These are phyloP conservation scores for Oncorhynchus mykiss DNA, from an alignment of 2,113 vertebrate genomes.

Conservation along the genomic window DNA sequence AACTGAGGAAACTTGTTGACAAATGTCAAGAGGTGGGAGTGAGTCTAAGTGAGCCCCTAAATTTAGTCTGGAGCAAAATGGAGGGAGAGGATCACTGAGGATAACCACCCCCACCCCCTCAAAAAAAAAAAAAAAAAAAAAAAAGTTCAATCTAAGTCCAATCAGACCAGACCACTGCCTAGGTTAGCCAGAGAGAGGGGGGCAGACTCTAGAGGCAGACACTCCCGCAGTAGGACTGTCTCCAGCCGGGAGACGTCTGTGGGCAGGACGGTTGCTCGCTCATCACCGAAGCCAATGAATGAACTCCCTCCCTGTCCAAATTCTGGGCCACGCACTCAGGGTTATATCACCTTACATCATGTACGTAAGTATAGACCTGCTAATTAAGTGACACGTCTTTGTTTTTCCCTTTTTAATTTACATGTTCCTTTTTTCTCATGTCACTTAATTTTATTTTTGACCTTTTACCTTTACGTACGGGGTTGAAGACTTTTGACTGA, in stretches of 20 bases:
- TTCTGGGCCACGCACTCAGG: slow-evolving; percentile 70
- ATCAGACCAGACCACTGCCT: slow-evolving; percentile 21
- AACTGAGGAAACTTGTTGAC: slow-evolving; percentile 90
- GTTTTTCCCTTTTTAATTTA: slow-evolving; percentile 64
- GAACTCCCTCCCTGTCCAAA: slow-evolving; percentile 80
- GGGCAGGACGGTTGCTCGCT: no score
- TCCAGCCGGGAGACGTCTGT: no score
- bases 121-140: slow-evolving; percentile 18
- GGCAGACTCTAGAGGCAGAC: slow-evolving; percentile 40
- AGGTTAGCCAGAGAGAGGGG: slow-evolving; percentile 64
- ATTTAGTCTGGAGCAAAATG: slow-evolving; percentile 85
- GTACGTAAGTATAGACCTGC: slow-evolving; percentile 98
- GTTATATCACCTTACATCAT: slow-evolving; percentile 82
- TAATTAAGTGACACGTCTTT: slow-evolving; percentile 83
- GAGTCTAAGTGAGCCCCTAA: slow-evolving; percentile 92
- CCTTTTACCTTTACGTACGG: slow-evolving; percentile 37
- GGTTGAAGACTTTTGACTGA: slow-evolving; percentile 63
- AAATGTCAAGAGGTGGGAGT: slow-evolving; percentile 95
- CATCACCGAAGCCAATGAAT: slow-evolving; percentile 79
- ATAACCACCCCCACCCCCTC: no score
- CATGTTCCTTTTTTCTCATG: slow-evolving; percentile 69
- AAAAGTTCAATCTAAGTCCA: slow-evolving; percentile 44
- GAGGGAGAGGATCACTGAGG: slow-evolving; percentile 83
- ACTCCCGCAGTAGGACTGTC: no score
- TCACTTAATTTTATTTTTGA: slow-evolving; percentile 71